Percentiles rank a stretch among this genome's conserved stretches.
Conservation (phyloP, 2,797 vertebrate species). For the Vireo griseus region DNA sequence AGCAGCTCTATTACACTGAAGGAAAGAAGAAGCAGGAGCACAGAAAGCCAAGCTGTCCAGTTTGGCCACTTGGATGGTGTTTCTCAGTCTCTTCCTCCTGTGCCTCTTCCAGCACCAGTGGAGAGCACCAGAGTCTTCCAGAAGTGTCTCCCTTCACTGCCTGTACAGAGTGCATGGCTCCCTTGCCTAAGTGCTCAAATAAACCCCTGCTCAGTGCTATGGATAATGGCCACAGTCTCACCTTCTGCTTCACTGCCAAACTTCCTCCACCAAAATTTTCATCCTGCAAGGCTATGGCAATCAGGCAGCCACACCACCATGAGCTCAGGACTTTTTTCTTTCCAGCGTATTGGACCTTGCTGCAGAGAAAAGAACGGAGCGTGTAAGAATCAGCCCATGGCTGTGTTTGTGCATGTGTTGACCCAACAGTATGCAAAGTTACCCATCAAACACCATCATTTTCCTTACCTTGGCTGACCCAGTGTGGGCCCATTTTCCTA, state of each 20-base stretch:
- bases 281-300: not conserved
- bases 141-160: not conserved
- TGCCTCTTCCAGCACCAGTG: not conserved
- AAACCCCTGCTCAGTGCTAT: not conserved
- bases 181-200: not conserved
- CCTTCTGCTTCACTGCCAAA: not conserved
- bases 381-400: not conserved
- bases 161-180: not conserved
- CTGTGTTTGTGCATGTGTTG: accelerated
- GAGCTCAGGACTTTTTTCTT: not conserved
- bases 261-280: not conserved
- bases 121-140: not conserved
- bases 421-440: not conserved
- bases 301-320: not conserved
- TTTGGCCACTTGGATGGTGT: accelerated
- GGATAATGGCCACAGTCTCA: not conserved
- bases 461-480: not conserved
- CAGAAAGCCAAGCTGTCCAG: not conserved
- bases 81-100: not conserved
- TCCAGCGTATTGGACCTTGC: accelerated
- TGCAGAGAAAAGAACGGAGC: not conserved
- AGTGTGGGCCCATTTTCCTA: not conserved
- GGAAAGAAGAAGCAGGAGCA: not conserved
- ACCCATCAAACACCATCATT: not conserved
- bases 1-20: not conserved